A percentile compares a stretch with the other conserved stretches of the same genome.
Conservation (phyloP, 2,797 vertebrate species). For the Brachymystax lenok region DNA sequence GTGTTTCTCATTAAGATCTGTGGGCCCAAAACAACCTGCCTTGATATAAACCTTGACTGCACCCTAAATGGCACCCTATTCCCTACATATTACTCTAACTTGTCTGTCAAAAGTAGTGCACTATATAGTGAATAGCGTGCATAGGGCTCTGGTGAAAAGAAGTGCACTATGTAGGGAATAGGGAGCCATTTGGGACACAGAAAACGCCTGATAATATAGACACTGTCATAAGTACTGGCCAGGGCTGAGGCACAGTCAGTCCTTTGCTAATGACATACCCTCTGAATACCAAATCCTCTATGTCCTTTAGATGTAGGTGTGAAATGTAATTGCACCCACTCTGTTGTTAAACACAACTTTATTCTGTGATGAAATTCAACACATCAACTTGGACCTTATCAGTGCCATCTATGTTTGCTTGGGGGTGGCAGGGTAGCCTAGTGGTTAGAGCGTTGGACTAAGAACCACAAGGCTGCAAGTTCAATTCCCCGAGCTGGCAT, state of each 20-base stretch:
- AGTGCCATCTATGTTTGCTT: background rate
- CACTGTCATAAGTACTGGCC: background rate
- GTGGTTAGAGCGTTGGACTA: too few species aligned
- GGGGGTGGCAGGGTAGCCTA: too few species aligned
- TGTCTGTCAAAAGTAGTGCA: too few species aligned
- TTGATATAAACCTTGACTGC: constrained; percentile 60
- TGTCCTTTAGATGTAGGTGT: background rate
- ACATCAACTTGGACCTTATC: background rate
- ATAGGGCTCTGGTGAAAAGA: too few species aligned
- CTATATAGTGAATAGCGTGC: too few species aligned
- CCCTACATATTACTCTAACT: too few species aligned
- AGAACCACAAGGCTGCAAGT: too few species aligned
- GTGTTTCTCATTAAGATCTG: constrained; percentile 69
- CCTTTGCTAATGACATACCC: background rate
- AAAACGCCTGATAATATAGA: background rate
- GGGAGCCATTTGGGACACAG: too few species aligned
- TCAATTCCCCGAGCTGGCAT: too few species aligned
- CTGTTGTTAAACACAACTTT: background rate
- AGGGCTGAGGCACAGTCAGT: background rate
- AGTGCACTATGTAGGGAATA: too few species aligned
- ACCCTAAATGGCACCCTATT: background rate
- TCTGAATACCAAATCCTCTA: background rate
- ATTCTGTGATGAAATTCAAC: background rate
- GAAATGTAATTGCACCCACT: background rate
- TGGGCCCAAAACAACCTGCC: constrained; percentile 50